Percentiles rank a stretch among this genome's conserved stretches.
phyloP scores from a whole-genome alignment of 2,888 invertebrate genomes.

The Caenorhabditis macrosperma region DNA sequence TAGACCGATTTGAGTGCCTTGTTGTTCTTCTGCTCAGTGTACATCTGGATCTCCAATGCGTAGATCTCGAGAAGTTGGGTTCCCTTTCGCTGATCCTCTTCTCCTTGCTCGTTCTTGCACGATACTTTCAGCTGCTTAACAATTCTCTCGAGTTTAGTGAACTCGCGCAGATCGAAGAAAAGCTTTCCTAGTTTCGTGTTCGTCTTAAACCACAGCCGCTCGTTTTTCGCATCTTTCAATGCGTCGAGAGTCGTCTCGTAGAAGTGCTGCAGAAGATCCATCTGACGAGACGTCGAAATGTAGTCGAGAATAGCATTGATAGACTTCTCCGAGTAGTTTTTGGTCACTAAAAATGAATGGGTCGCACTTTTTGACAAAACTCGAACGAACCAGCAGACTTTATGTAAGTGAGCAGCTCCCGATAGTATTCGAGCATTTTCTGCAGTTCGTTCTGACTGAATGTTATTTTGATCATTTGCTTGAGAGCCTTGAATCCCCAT shows the following conservation, averaged over 20 bases:
- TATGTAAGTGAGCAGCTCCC: slow-evolving; percentile 96
- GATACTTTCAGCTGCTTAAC: slow-evolving; percentile 96
- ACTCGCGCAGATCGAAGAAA: slow-evolving; percentile 96
- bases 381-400: slow-evolving; percentile 87
- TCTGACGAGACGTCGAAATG: slow-evolving; percentile 98
- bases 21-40: slow-evolving; percentile 99
- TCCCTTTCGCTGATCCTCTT: slow-evolving; percentile 82
- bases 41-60: slow-evolving; percentile 99
- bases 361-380: neutral
- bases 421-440: slow-evolving; percentile 96
- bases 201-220: slow-evolving; percentile 99
- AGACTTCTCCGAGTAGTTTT: slow-evolving; percentile 99
- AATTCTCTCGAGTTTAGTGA: slow-evolving; percentile 94
- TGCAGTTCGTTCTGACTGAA: slow-evolving; percentile 95
- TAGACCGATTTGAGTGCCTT: slow-evolving; percentile 89
- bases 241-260: slow-evolving; percentile 88
- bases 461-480: slow-evolving; percentile 99
- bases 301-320: slow-evolving; percentile 99
- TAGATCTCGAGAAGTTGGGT: slow-evolving; percentile 98
- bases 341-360: slow-evolving; percentile 88
- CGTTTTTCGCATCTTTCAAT: slow-evolving; percentile 91
- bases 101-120: slow-evolving; percentile 83
- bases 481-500: slow-evolving; percentile 99
- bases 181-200: slow-evolving; percentile 98
- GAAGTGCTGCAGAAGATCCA: slow-evolving; percentile 96